Base-by-base conservation (phyloP, 2,113 vertebrate species). In the Sinocyclocheilus rhinocerous region DNA sequence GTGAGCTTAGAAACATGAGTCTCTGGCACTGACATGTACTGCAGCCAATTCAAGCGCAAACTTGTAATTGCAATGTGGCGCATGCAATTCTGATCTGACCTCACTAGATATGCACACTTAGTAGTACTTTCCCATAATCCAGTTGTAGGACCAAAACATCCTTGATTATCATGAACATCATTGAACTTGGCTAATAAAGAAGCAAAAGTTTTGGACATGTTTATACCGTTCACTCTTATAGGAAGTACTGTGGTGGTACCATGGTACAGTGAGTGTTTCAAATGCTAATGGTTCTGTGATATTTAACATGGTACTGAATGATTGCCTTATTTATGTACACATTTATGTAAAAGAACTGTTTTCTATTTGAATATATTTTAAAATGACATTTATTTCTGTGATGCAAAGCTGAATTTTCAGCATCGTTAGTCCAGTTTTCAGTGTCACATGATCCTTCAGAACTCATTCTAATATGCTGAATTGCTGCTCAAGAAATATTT, bases 1-100 rank as follows among this genome's bases (percentile, higher is more conserved):
- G 65, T 78, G 61, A 82, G 42, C 13, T 45, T 65, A 22, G 78
- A 65, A 50, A 65, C 45, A 63, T 81, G 78, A 81, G 78, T 63
- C 39, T 81, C 39, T 65, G 33, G 57, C 39, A 11, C 55, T 76
- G 33, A 15, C 29, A 24, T n/a, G 76, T 78, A 29, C 50, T 57
- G 76, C 10, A 10, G 50, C 18, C 15, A 77, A 57, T 33, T 52
- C 13, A 39, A 57, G 33, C 1, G 20, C 55, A 61, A 79, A 61
- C 77, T 22, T 22, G 57, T 59, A n/a, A n/a, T n/a, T 1, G 18
- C 20, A 59, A 9, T 57, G 29, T 26, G 20, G 8, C 2, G 5
- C 12, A 0, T 24, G 75, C 50, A 10, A 12, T 77, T 55, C 16
- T 42, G 8, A 42, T 42, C 8, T 8, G 42, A 9, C 7, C 42